A percentile compares a stretch with the other conserved stretches of the same genome.
Evolutionary conservation across 2,113 vertebrate genomes (phyloP).

Genomic region (Phrynosoma platyrhinos): DNA sequence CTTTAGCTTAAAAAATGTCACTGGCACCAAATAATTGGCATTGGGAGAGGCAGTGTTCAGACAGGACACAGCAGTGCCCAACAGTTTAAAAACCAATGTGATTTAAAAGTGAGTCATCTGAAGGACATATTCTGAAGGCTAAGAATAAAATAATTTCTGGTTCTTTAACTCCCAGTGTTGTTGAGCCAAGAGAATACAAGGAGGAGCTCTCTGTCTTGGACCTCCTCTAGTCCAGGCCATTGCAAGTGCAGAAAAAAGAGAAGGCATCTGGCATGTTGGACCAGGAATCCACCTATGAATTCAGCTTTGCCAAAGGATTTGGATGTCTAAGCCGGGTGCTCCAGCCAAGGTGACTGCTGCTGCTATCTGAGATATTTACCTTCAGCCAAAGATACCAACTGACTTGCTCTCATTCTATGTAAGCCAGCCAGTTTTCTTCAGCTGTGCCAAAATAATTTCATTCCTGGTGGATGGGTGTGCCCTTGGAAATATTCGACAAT

Average conservation of each 20-base stretch:
- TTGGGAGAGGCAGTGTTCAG: slow-evolving; percentile 64
- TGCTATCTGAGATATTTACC: slow-evolving; percentile 18
- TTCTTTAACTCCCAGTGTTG: slow-evolving; percentile 35
- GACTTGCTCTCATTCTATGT: slow-evolving; percentile 9
- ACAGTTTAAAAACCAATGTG: slow-evolving; percentile 63
- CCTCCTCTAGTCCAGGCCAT: background rate
- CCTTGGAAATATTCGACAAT: slow-evolving; percentile 44
- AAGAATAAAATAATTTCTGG: slow-evolving; percentile 40
- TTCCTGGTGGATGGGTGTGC: slow-evolving; percentile 38
- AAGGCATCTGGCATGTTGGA: background rate
- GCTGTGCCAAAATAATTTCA: background rate
- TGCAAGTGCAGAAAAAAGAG: accelerated
- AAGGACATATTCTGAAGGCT: slow-evolving; percentile 42
- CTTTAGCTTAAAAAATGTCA: slow-evolving; percentile 69
- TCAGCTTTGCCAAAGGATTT: slow-evolving; percentile 27
- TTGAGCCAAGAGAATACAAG: slow-evolving; percentile 15
- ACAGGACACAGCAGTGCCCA: slow-evolving; percentile 55
- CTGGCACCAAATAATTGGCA: slow-evolving; percentile 56
- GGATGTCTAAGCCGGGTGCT: slow-evolving; percentile 40
- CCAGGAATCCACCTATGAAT: slow-evolving; percentile 15
- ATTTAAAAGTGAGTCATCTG: slow-evolving; percentile 58
- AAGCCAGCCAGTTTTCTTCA: slow-evolving; percentile 28
- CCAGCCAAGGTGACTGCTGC: slow-evolving; percentile 16
- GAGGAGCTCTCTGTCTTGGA: background rate
- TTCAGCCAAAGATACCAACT: slow-evolving; percentile 31